Conservation (phyloP, 1,140 invertebrate species). For the Ylistrum balloti region DNA sequence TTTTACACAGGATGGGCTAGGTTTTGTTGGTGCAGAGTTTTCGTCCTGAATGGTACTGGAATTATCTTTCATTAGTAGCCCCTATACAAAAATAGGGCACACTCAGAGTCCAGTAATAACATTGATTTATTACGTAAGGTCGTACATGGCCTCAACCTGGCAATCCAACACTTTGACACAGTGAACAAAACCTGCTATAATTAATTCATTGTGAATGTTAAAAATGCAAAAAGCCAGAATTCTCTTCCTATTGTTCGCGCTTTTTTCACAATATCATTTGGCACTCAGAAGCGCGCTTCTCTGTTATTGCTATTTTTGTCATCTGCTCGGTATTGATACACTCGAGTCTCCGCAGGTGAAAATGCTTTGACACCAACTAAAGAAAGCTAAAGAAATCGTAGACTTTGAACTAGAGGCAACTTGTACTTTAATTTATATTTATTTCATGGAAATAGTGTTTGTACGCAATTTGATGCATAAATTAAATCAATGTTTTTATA, state of each 20-base stretch:
- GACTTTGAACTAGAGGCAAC: neutral
- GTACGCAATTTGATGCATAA: neutral
- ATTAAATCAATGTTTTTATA: neutral
- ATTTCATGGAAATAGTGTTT: neutral
- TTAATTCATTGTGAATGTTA: constrained; percentile 4
- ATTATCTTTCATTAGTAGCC: neutral
- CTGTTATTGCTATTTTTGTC: neutral
- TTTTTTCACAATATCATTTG: neutral
- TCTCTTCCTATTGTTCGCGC: neutral
- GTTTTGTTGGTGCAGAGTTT: no score
- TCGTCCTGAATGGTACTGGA: no score
- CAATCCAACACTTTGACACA: constrained; percentile 23
- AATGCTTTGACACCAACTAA: neutral
- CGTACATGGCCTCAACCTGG: neutral
- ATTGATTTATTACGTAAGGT: constrained; percentile 36
- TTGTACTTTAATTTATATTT: neutral
- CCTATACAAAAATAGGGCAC: neutral
- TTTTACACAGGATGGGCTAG: no score
- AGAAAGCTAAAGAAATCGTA: neutral
- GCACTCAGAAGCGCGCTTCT: neutral
- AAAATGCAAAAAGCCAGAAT: neutral
- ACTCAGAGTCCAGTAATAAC: neutral
- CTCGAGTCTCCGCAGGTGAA: neutral
- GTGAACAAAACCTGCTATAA: neutral
- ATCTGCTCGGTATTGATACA: neutral